Conservation (phyloP, 1,140 invertebrate genomes). For the Tribolium castaneum region DNA sequence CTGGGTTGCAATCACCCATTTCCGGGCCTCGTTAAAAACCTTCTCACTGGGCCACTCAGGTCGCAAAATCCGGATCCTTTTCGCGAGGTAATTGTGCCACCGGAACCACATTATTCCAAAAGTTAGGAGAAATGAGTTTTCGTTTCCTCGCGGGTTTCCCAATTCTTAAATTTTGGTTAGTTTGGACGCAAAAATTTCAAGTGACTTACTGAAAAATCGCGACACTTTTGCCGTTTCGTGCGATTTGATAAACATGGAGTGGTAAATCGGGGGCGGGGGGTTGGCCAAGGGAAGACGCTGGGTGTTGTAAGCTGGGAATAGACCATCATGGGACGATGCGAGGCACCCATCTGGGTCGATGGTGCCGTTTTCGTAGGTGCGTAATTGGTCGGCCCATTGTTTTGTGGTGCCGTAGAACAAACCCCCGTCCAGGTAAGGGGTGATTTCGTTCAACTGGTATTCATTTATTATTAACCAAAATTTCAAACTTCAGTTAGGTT, state of each 20-base stretch:
- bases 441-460: conserved; percentile 71
- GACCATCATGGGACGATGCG: conserved; percentile 61
- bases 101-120: conserved; percentile 72
- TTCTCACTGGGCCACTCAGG: conserved; percentile 62
- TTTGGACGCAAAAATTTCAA: conserved; percentile 51
- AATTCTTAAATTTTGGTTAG: conserved; percentile 64
- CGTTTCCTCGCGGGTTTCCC: conserved; percentile 72
- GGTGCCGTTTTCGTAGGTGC: conserved; percentile 66
- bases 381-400: conserved; percentile 69
- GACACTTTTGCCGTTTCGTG: conserved; percentile 65
- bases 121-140: conserved; percentile 68
- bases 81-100: conserved; percentile 72
- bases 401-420: conserved; percentile 72
- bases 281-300: conserved; percentile 69
- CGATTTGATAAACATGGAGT: conserved; percentile 60
- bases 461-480: too few relatives aligned
- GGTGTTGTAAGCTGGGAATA: conserved; percentile 69
- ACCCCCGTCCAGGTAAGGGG: conserved; percentile 72
- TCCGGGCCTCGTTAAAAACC: conserved; percentile 71
- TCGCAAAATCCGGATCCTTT: conserved; percentile 61
- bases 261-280: conserved; percentile 70
- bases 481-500: too few relatives aligned
- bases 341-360: conserved; percentile 64
- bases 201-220: conserved; percentile 70
- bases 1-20: conserved; percentile 70